Evolutionary conservation across 2,888 invertebrate genomes (phyloP), one percentile per base, ranked within the genome.

Genomic region (Poecilobothrus nobilitatus): DNA sequence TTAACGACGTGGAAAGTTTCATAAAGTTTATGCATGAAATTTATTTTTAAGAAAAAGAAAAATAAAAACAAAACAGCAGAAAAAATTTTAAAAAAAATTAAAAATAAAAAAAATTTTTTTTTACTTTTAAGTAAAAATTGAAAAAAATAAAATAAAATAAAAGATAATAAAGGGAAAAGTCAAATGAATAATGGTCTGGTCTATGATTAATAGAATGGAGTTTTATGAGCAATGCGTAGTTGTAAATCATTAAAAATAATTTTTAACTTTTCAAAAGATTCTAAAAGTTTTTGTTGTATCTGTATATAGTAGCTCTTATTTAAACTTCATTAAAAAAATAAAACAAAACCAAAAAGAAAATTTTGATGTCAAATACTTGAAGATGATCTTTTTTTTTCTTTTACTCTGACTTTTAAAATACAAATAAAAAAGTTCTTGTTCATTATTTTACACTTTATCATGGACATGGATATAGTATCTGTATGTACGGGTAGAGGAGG

Each of bases 141-240:
- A 37, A 37, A 37, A 37, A 7, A 7, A 8, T 5, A 37, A 37
- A 37, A 37, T 2, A 37, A 37, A 12, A 8, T 5, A 7, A 18
- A 53, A 4, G 2, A 53, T 3, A 53, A 2, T 18, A 53, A 18
- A 18, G 15, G 15, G 18, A 53, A 53, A 53, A 53, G 15, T 53
- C 53, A 18, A 53, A 53, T 53, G 53, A 53, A n/a, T 53, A 53
- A 53, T 53, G n/a, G 53, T 53, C 15, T 18, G 18, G 12, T 53
- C 53, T 53, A 53, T 53, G 53, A 53, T 53, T 53, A 53, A 53
- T 53, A 53, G 53, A 53, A 53, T 53, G 18, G 27, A 53, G 9
- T 53, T 53, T 53, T 53, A 53, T 53, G 27, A n/a, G 53, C 53
- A 53, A 53, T 53, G 15, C 53, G 53, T 53, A 53, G 53, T 53